phyloP scores from a whole-genome alignment of 2,888 invertebrate genomes.

The Pimpla rufipes region DNA sequence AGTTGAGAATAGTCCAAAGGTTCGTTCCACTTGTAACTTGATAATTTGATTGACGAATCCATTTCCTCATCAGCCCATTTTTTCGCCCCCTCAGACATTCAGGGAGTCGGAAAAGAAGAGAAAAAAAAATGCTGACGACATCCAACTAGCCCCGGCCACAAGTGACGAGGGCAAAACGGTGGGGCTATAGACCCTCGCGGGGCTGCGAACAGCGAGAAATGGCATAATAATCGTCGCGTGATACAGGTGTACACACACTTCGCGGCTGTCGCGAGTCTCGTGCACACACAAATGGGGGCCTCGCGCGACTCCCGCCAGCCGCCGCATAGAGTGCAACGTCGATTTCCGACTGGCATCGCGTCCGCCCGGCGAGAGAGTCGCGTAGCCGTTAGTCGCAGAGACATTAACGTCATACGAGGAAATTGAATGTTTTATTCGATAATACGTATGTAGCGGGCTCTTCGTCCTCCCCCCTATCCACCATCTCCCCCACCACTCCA shows the following conservation, averaged over 20 bases:
- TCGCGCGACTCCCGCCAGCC: not conserved
- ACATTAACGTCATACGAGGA: slow-evolving; percentile 47
- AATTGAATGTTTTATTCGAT: slow-evolving; percentile 66
- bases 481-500: too few relatives aligned
- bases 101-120: too few relatives aligned
- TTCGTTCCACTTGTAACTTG: too few relatives aligned
- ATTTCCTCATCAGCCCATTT: too few relatives aligned
- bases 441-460: slow-evolving; percentile 40
- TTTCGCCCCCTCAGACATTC: too few relatives aligned
- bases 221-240: slow-evolving; percentile 61
- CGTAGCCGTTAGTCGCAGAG: slow-evolving; percentile 53
- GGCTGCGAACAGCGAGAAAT: slow-evolving; percentile 53
- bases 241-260: slow-evolving; percentile 23
- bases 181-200: not conserved
- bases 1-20: too few relatives aligned
- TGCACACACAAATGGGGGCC: too few relatives aligned
- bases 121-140: not conserved
- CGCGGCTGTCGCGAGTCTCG: not conserved
- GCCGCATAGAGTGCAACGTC: slow-evolving; percentile 15
- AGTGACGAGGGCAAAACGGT: not conserved
- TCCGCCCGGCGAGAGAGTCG: not conserved
- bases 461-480: not conserved
- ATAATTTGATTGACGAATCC: too few relatives aligned
- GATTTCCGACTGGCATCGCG: slow-evolving; percentile 35
- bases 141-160: not conserved